These are phyloP conservation scores for Thermophis baileyi DNA, from an alignment of 2,113 vertebrate genomes.

Conservation along the genomic window DNA sequence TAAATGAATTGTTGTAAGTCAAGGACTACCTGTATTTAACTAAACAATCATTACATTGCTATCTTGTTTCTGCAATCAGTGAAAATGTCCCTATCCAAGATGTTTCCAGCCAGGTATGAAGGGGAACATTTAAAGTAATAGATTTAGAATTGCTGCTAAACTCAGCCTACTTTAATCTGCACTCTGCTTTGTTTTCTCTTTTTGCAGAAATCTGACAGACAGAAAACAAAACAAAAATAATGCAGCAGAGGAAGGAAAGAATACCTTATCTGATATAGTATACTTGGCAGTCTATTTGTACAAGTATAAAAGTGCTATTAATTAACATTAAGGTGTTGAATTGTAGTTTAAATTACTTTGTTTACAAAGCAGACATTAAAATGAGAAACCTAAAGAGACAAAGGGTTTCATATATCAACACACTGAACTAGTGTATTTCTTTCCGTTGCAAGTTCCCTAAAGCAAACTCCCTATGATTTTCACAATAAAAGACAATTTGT, in stretches of 20 bases:
- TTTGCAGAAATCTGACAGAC: background rate
- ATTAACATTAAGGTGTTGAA: background rate
- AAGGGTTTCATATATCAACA: constrained; percentile 21
- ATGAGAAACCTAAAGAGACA: constrained; percentile 9
- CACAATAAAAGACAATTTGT: constrained; percentile 32
- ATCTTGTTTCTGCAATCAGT: background rate
- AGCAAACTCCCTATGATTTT: constrained; percentile 33
- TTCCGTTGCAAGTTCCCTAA: background rate
- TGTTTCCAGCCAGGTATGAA: background rate
- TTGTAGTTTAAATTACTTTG: background rate
- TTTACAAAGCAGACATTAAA: background rate
- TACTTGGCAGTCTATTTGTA: background rate
- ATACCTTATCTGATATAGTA: background rate
- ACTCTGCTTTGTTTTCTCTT: background rate
- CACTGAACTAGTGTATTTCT: constrained; percentile 11
- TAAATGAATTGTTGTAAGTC: too few species aligned
- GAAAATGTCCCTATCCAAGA: background rate
- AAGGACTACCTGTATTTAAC: background rate
- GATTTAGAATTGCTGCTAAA: background rate
- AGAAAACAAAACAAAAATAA: too few species aligned
- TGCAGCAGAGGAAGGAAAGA: background rate
- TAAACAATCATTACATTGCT: background rate
- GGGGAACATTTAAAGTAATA: background rate
- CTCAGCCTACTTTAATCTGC: background rate
- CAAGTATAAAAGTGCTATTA: constrained; percentile 3